Conservation (phyloP, 2,888 invertebrate genomes). For the Reticulitermes lucifugus region DNA sequence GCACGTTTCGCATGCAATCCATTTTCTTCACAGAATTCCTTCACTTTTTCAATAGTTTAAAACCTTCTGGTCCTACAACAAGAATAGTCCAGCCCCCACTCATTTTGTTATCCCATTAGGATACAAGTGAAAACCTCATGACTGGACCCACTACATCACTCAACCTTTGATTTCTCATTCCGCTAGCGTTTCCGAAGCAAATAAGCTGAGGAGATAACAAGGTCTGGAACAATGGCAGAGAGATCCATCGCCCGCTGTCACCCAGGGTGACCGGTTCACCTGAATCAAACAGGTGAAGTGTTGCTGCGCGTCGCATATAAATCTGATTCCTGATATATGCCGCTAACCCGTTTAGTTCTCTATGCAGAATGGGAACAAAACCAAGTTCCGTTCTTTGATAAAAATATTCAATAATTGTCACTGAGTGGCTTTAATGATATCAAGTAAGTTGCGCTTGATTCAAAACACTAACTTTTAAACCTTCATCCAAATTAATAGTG, state of each 20-base stretch:
- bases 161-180: constrained; percentile 51
- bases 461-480: neutral
- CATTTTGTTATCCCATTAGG: constrained; percentile 52
- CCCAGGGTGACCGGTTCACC: constrained; percentile 1
- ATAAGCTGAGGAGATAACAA: constrained; percentile 27
- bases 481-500: neutral
- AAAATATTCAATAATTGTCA: constrained; percentile 36
- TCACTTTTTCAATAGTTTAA: constrained; percentile 37
- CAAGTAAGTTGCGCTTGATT: neutral
- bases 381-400: neutral
- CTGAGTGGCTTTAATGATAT: neutral
- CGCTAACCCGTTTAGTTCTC: neutral
- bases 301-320: constrained; percentile 8
- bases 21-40: constrained; percentile 51
- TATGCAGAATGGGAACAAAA: neutral
- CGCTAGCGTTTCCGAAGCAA: constrained; percentile 25
- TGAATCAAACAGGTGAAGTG: constrained; percentile 41
- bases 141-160: constrained; percentile 47
- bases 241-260: constrained; percentile 19
- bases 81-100: constrained; percentile 26
- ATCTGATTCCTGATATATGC: neutral
- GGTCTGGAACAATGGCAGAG: constrained; percentile 25
- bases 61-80: constrained; percentile 21
- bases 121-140: constrained; percentile 47
- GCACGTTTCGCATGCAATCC: constrained; percentile 50